Percentiles rank a stretch among this genome's conserved stretches.
Conservation (phyloP, 2,113 vertebrate genomes). For the Hiodon tergisus region DNA sequence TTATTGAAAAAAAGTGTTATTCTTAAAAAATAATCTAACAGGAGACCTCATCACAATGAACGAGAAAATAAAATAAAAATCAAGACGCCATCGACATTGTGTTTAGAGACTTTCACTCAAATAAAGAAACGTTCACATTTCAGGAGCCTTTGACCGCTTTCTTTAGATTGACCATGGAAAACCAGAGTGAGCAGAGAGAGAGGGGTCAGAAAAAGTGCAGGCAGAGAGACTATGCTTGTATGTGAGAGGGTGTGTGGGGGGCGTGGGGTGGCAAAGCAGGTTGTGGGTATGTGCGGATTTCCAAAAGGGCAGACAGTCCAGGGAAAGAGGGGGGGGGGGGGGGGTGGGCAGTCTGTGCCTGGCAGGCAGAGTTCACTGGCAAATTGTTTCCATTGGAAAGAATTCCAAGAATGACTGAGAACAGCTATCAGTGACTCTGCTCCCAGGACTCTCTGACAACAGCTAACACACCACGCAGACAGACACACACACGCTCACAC, state of each 20-base stretch:
- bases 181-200: slow-evolving; percentile 28
- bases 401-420: slow-evolving; percentile 68
- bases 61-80: no score
- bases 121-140: no score
- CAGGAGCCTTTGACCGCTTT: no score
- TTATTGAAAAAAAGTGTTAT: no score
- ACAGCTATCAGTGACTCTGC: slow-evolving; percentile 67
- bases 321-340: slow-evolving; percentile 45
- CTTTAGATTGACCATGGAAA: background rate
- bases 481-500: no score
- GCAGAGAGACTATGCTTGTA: slow-evolving; percentile 23
- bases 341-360: slow-evolving; percentile 50
- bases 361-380: slow-evolving; percentile 63
- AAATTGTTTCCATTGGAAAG: slow-evolving; percentile 74
- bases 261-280: slow-evolving; percentile 24
- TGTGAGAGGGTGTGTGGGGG: slow-evolving; percentile 28
- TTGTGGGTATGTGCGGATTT: slow-evolving; percentile 36
- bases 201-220: slow-evolving; percentile 30
- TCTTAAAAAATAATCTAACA: no score
- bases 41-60: no score
- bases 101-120: no score
- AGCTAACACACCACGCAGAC: slow-evolving; percentile 39
- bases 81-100: no score
- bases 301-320: slow-evolving; percentile 34
- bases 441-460: slow-evolving; percentile 52